These are phyloP conservation scores for Xiphydria camelus DNA, from an alignment of 2,888 invertebrate genomes.

Conservation along the genomic window DNA sequence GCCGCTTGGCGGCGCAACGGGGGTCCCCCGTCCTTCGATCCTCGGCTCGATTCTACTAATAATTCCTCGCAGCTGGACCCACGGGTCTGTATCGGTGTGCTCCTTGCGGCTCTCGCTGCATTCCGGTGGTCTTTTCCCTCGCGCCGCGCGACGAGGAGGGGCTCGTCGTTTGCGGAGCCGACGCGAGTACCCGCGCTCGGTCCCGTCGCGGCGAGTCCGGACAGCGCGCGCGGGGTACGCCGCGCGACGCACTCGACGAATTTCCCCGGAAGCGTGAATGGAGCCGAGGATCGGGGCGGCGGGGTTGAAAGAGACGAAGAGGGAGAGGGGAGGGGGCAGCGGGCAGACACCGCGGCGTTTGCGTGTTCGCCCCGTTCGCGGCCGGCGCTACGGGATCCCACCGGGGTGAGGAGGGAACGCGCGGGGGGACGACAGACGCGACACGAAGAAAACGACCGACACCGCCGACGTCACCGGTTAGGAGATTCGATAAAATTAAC, in stretches of 20 bases:
- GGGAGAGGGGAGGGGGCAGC: too few species aligned
- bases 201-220: background rate
- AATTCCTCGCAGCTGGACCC: constrained; percentile 32
- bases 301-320: too few species aligned
- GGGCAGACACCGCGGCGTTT: too few species aligned
- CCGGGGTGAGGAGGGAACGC: background rate
- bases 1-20: constrained; percentile 1
- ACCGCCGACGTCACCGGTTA: constrained; percentile 7
- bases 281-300: too few species aligned
- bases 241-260: too few species aligned
- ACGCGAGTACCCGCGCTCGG: background rate
- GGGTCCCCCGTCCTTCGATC: background rate
- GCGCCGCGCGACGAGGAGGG: too few species aligned
- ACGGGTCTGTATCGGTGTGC: background rate
- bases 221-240: background rate
- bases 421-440: too few species aligned
- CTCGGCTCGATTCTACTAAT: constrained; percentile 42
- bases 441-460: background rate
- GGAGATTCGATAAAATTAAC: constrained; percentile 23
- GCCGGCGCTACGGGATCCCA: background rate
- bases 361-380: background rate
- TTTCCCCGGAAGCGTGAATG: too few species aligned
- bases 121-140: constrained; percentile 50
- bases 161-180: too few species aligned
- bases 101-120: constrained; percentile 37